Percentiles rank a stretch among this genome's conserved stretches.
phyloP scores from a whole-genome alignment of 1,140 invertebrate genomes.

The Musca vetustissima region DNA sequence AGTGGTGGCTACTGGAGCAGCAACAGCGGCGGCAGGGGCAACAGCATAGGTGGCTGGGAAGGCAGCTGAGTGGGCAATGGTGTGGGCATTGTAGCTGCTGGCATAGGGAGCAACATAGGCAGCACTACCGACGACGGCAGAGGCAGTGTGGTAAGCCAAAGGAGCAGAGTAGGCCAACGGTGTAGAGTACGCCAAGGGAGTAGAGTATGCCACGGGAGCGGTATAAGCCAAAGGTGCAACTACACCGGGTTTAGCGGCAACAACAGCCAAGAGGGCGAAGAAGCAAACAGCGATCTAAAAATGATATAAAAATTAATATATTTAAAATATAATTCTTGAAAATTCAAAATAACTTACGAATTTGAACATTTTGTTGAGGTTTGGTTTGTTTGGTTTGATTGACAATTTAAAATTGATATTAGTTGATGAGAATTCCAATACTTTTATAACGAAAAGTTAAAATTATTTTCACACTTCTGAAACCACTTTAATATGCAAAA shows the following conservation, averaged over 20 bases:
- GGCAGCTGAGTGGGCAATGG: constrained; percentile 32
- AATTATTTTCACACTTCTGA: constrained; percentile 23
- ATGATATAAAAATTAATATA: constrained; percentile 32
- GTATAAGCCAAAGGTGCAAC: constrained; percentile 34
- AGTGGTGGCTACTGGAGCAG: constrained; percentile 41
- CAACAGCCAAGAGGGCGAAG: constrained; percentile 49
- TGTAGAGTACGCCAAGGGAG: constrained; percentile 41
- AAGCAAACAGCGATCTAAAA: constrained; percentile 48
- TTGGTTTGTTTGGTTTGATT: constrained; percentile 24
- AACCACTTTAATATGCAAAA: constrained; percentile 23
- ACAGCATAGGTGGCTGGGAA: constrained; percentile 24
- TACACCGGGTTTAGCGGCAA: constrained; percentile 46
- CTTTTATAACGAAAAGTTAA: not conserved
- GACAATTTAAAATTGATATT: not conserved
- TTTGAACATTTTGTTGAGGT: constrained; percentile 34
- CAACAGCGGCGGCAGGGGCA: not conserved
- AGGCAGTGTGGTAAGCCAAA: constrained; percentile 41
- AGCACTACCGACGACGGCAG: constrained; percentile 11
- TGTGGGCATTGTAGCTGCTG: constrained; percentile 32
- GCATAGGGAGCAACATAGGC: constrained; percentile 19
- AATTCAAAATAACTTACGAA: constrained; percentile 3
- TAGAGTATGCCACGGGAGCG: constrained; percentile 45
- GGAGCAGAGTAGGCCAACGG: no score
- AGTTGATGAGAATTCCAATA: not conserved
- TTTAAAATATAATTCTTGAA: constrained; percentile 8